Percentiles rank a stretch among this genome's conserved stretches.
Evolutionary conservation across 2,888 invertebrate genomes (phyloP).

Genomic region (Heteropelma amictum): DNA sequence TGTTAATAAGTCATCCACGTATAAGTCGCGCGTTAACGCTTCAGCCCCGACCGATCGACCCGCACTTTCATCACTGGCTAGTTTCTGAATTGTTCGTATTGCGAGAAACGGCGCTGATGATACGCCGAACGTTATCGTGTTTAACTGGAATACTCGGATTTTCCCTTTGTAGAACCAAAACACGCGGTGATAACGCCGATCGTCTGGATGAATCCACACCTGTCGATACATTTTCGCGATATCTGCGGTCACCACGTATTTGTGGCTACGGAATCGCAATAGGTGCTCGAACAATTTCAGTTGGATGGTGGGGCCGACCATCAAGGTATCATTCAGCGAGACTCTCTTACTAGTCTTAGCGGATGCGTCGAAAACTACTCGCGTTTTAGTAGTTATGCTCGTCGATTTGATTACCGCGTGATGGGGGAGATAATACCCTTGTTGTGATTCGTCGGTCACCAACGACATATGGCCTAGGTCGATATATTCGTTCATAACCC

Average conservation of each 20-base stretch:
- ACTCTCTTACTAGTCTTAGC: slow-evolving; percentile 22
- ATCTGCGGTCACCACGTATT: slow-evolving; percentile 24
- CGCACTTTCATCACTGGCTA: slow-evolving; percentile 51
- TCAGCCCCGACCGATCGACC: slow-evolving; percentile 36
- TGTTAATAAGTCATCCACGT: slow-evolving; percentile 57
- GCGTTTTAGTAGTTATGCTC: slow-evolving; percentile 38
- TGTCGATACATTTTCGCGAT: slow-evolving; percentile 35
- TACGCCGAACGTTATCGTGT: slow-evolving; percentile 53
- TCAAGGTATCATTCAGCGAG: slow-evolving; percentile 18
- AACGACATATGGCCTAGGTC: slow-evolving; percentile 43
- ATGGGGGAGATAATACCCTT: slow-evolving; percentile 54
- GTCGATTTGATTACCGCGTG: slow-evolving; percentile 51
- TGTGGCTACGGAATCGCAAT: slow-evolving; percentile 32
- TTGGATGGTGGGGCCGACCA: slow-evolving; percentile 36
- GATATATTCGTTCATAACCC: slow-evolving; percentile 49
- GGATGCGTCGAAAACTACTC: too few species aligned
- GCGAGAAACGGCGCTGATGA: slow-evolving; percentile 47
- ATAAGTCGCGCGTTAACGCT: slow-evolving; percentile 48
- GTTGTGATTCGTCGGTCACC: neutral
- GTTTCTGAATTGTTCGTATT: slow-evolving; percentile 42
- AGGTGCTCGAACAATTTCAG: slow-evolving; percentile 20
- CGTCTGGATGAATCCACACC: slow-evolving; percentile 19
- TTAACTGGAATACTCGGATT: slow-evolving; percentile 27
- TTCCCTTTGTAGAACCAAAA: slow-evolving; percentile 34
- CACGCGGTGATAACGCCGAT: slow-evolving; percentile 47